Evolutionary conservation across 2,797 vertebrate species (phyloP).

Genomic region (Cossypha dichroa): DNA sequence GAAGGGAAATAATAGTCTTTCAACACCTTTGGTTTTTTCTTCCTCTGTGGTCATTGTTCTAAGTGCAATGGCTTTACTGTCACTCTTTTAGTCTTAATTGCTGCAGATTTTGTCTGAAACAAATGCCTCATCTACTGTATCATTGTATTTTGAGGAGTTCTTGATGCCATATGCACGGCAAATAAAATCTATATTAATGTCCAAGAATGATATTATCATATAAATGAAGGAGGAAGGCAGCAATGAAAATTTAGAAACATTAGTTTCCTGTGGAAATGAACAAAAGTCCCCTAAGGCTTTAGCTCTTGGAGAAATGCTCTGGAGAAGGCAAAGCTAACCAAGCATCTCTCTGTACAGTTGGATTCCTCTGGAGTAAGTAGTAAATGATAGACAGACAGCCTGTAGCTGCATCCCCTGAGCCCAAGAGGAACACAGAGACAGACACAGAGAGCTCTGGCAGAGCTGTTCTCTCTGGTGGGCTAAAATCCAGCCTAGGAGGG

Average conservation of each 20-base stretch:
- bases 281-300: not conserved
- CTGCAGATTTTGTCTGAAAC: not conserved
- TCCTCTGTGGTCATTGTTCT: not conserved
- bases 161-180: not conserved
- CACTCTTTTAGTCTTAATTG: not conserved
- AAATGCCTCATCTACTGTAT: not conserved
- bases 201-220: not conserved
- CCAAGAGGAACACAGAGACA: not conserved
- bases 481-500: not conserved
- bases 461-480: not conserved
- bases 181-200: not conserved
- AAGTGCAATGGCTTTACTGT: not conserved
- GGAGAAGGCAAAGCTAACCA: constrained; percentile 14
- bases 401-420: not conserved
- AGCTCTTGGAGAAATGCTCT: not conserved
- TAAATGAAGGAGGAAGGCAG: not conserved
- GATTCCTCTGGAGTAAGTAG: not conserved
- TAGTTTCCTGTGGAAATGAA: not conserved
- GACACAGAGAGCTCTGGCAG: not conserved
- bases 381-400: not conserved
- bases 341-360: not conserved
- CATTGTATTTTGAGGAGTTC: not conserved
- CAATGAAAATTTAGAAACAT: not conserved
- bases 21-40: not conserved
- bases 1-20: not conserved